Conservation (phyloP, 2,888 invertebrate species). For the Seira musarum region DNA sequence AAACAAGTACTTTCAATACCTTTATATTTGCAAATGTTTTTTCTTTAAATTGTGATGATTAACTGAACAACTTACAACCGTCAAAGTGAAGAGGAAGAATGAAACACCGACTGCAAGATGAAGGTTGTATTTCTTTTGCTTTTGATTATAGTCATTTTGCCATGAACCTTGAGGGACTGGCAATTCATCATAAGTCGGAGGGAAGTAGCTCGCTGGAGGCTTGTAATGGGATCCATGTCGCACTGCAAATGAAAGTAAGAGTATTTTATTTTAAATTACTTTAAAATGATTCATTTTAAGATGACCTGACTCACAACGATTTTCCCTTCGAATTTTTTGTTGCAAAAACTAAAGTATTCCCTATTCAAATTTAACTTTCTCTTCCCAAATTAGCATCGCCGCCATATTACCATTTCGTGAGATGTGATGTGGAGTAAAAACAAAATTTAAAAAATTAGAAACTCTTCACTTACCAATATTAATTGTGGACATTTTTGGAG, state of each 20-base stretch:
- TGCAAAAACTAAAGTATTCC: background rate
- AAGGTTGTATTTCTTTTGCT: constrained; percentile 81
- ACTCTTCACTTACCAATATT: constrained; percentile 42
- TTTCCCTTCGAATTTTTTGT: constrained; percentile 8
- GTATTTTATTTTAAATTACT: constrained; percentile 10
- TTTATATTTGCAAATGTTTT: background rate
- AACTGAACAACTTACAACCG: constrained; percentile 70
- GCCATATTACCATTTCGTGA: constrained; percentile 22
- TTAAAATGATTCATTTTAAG: constrained; percentile 8
- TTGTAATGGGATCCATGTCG: constrained; percentile 56
- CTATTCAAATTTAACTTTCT: background rate
- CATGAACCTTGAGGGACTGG: constrained; percentile 85
- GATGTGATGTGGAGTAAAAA: background rate
- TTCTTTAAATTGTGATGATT: background rate
- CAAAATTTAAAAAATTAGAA: constrained; percentile 13
- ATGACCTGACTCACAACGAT: no score
- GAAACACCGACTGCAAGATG: constrained; percentile 77
- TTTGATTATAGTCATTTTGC: constrained; percentile 79
- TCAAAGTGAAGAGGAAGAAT: constrained; percentile 73
- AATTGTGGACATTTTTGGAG: constrained; percentile 20
- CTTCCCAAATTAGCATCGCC: no score
- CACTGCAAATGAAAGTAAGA: constrained; percentile 41
- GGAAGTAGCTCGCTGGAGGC: constrained; percentile 64
- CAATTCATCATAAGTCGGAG: constrained; percentile 81
- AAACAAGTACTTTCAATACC: constrained; percentile 7